These are phyloP conservation scores for Rhynchophorus ferrugineus DNA, from an alignment of 1,140 invertebrate species.

Conservation along the genomic window DNA sequence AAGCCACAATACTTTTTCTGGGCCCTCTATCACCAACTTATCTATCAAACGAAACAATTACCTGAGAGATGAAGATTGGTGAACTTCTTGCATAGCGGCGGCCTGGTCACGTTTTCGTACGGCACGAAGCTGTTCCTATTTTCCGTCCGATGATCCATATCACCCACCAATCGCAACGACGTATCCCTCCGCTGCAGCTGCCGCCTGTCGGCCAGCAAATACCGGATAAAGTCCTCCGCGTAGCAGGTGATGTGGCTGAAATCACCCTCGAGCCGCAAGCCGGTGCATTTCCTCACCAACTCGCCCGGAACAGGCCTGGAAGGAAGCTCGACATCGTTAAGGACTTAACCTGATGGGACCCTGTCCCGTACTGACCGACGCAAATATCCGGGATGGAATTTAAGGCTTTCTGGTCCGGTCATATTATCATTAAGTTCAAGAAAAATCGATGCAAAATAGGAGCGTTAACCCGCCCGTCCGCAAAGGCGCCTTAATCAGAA, in stretches of 20 bases:
- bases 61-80: constrained; percentile 49
- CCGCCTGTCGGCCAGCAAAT: constrained; percentile 41
- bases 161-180: constrained; percentile 46
- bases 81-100: constrained; percentile 37
- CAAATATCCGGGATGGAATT: not conserved
- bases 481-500: not conserved
- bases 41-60: too few species aligned
- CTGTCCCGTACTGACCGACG: not conserved
- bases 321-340: not conserved
- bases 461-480: not conserved
- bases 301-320: not conserved
- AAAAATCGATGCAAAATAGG: not conserved
- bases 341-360: not conserved
- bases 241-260: constrained; percentile 44
- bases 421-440: not conserved
- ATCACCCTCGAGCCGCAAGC: constrained; percentile 47
- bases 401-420: not conserved
- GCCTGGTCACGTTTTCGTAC: constrained; percentile 34
- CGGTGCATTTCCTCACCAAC: constrained; percentile 19
- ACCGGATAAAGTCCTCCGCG: constrained; percentile 47
- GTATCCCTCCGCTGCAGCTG: constrained; percentile 41
- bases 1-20: too few species aligned
- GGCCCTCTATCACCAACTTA: too few species aligned
- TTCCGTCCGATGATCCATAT: constrained; percentile 45
- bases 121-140: constrained; percentile 46